These are phyloP conservation scores for Chymomyza procnemis DNA, from an alignment of 2,888 invertebrate genomes.

Conservation along the genomic window DNA sequence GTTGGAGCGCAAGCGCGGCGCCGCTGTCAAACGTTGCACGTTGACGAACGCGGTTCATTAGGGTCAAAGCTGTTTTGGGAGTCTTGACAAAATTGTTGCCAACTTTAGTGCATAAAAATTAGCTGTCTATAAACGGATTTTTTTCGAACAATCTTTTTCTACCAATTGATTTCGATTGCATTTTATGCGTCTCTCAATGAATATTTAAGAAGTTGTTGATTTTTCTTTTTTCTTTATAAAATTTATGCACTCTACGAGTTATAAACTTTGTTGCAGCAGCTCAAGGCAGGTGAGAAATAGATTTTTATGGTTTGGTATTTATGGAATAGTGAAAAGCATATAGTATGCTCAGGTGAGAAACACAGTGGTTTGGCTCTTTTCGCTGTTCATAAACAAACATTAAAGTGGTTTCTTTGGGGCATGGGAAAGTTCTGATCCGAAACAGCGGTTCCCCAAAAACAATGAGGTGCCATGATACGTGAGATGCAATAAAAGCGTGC, in stretches of 20 bases:
- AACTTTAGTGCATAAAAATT: conserved; percentile 63
- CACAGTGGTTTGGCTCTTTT: conserved; percentile 28
- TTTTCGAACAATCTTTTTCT: conserved; percentile 35
- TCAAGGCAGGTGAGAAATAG: conserved; percentile 17
- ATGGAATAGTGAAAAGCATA: not conserved
- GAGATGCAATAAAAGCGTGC: too few relatives aligned
- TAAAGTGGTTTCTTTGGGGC: not conserved
- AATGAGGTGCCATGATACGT: too few relatives aligned
- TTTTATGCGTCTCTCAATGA: conserved; percentile 41
- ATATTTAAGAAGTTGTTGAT: conserved; percentile 12
- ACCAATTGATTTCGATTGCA: conserved; percentile 66
- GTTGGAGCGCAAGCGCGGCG: conserved; percentile 60
- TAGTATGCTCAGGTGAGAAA: not conserved
- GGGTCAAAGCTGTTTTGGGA: conserved; percentile 44
- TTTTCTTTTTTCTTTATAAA: not conserved
- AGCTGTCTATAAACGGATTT: conserved; percentile 52
- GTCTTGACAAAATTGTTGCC: not conserved
- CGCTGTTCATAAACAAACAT: conserved; percentile 38
- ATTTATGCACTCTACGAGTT: not conserved
- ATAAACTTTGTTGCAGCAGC: not conserved
- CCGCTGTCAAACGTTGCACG: conserved; percentile 17
- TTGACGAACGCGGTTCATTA: conserved; percentile 55
- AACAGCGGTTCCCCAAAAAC: not conserved
- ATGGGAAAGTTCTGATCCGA: not conserved
- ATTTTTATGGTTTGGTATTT: not conserved